Percentiles rank a stretch among this genome's conserved stretches.
Conservation (phyloP, 35 echinoderm and acorn worm species). For the Nesometra sesokonis region DNA sequence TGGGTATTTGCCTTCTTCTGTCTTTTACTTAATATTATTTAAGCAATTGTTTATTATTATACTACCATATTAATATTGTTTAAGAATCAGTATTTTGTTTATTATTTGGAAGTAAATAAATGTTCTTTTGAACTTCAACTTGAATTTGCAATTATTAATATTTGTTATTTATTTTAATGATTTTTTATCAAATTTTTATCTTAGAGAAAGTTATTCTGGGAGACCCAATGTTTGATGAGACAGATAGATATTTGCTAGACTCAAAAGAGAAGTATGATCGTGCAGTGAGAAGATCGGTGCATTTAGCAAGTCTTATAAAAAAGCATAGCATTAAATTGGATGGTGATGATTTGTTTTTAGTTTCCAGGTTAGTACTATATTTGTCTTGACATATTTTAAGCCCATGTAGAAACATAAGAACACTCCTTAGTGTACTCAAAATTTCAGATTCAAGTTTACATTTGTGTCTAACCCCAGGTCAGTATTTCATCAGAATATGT, state of each 20-base stretch:
- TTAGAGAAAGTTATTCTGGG: constrained; percentile 27
- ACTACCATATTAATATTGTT: no score
- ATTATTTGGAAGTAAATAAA: no score
- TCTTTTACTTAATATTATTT: no score
- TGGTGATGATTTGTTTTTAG: constrained; percentile 3
- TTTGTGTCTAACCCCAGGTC: no score
- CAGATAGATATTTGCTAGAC: constrained; percentile 10
- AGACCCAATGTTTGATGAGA: constrained; percentile 45
- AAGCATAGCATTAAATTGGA: constrained; percentile 25
- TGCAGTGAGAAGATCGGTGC: constrained; percentile 20
- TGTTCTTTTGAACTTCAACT: no score
- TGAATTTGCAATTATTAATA: no score
- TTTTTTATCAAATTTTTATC: background rate
- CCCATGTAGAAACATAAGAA: background rate
- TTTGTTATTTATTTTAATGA: no score
- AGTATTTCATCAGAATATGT: background rate
- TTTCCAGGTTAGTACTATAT: background rate
- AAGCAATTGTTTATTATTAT: no score
- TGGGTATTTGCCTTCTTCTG: no score
- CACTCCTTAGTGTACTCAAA: no score
- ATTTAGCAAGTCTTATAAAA: constrained; percentile 20
- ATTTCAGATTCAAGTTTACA: no score
- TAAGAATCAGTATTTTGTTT: no score
- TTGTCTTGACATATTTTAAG: background rate
- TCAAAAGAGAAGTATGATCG: constrained; percentile 24